phyloP scores from a whole-genome alignment of 2,888 invertebrate species.

The Tinea semifulvella region DNA sequence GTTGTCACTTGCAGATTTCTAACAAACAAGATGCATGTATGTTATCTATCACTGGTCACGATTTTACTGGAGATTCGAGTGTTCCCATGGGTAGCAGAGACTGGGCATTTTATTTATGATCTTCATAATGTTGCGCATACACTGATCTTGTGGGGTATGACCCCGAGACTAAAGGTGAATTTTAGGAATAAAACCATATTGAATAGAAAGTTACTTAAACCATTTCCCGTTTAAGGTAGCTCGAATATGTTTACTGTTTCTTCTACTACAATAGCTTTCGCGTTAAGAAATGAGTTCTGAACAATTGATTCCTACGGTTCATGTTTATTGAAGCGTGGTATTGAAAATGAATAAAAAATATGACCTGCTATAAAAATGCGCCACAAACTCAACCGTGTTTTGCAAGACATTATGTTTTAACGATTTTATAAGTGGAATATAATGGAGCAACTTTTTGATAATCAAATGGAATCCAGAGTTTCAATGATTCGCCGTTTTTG shows the following conservation, averaged over 20 bases:
- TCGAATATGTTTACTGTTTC: not conserved
- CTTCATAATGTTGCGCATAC: constrained; percentile 8
- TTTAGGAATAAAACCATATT: not conserved
- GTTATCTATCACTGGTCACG: constrained; percentile 27
- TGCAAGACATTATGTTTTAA: constrained; percentile 24
- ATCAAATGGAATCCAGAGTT: constrained; percentile 17
- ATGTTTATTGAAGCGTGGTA: constrained; percentile 11
- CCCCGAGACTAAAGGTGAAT: not conserved
- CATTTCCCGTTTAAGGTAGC: not conserved
- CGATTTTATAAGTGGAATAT: constrained; percentile 32
- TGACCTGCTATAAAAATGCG: constrained; percentile 1
- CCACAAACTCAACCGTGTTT: constrained; percentile 11
- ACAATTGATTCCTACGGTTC: constrained; percentile 7
- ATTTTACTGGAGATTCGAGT: constrained; percentile 19
- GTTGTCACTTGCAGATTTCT: constrained; percentile 10
- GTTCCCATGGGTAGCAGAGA: constrained; percentile 6
- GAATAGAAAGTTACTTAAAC: not conserved
- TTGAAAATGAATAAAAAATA: constrained; percentile 13
- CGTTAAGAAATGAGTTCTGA: not conserved
- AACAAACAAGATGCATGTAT: constrained; percentile 1
- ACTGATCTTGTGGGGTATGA: not conserved
- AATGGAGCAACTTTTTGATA: constrained; percentile 21
- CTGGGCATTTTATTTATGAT: constrained; percentile 11
- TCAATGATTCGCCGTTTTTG: constrained; percentile 20
- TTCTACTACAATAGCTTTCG: not conserved